phyloP scores from a whole-genome alignment of 2,113 vertebrate species.

The Cynocephalus volans region DNA sequence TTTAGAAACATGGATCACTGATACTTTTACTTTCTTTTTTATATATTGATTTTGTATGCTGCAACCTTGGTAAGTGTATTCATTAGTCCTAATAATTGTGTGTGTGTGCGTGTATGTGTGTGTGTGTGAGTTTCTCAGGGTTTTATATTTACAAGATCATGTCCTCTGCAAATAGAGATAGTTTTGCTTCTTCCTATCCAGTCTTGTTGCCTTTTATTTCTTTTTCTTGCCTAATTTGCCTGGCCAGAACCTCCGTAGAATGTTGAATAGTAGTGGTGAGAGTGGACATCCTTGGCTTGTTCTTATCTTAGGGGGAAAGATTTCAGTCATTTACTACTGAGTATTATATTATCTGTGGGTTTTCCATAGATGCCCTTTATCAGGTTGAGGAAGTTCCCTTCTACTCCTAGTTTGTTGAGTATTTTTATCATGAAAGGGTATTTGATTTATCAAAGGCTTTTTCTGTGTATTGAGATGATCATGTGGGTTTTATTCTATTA shows the following conservation, averaged over 20 bases:
- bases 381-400: neutral
- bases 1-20: constrained; percentile 81
- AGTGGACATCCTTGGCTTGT: neutral
- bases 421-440: neutral
- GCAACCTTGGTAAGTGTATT: neutral
- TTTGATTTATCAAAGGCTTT: neutral
- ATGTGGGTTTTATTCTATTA: neutral
- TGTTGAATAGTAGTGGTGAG: neutral
- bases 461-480: neutral
- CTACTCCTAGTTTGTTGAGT: neutral
- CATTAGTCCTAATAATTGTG: neutral
- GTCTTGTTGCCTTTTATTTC: neutral
- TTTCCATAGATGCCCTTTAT: neutral
- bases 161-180: constrained; percentile 21
- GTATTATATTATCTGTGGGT: neutral
- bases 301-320: neutral
- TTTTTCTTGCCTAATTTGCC: neutral
- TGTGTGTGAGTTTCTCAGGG: neutral
- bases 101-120: neutral
- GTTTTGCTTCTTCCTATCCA: constrained; percentile 55
- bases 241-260: neutral
- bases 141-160: neutral
- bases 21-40: constrained; percentile 77
- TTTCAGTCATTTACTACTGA: neutral
- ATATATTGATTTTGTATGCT: constrained; percentile 19